Evolutionary conservation across 2,888 invertebrate genomes (phyloP), one percentile per base, ranked within the genome.

Genomic region (Trilocha varians): DNA sequence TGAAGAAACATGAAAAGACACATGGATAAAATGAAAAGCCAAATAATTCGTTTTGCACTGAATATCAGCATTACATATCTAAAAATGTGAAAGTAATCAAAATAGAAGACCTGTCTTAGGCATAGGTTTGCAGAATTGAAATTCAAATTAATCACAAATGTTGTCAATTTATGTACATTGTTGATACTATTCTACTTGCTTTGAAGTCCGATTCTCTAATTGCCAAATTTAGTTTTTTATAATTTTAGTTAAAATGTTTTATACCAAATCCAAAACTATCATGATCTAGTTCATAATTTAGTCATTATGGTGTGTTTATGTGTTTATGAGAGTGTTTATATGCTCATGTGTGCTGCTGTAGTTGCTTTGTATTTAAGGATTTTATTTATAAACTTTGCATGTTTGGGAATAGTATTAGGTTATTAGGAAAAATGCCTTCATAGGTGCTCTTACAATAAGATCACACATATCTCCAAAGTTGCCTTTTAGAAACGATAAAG

Each of bases 1-100:
- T 87, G 87, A 87, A 87, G 59, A 87, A 87, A 63, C 87, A 87
- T 75, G 87, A 87, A 59, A 87, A 87, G 68, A 87, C 87, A 55
- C 87, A 87, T 70, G 86, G 86, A 52, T 86, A 69, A 70, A 45
- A 47, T 34, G 38, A 50, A 47, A 46, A 57, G 57, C 49, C 50
- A 49, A 36, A 6, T 25, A 25, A 25, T 25, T 25, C 11, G 25
- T 25, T 6, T 25, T 9, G 2, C 25, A 25, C 8, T 25, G 25
- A 25, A 25, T 25, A 25, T 25, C 25, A 25, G 25, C 25, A 25
- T 4, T 25, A 11, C 25, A 25, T 25, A 25, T 25, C 25, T 2
- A 25, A 25, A 25, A 25, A 34, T 34, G 15, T 34, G 13, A 34
- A 34, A 34, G 14, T 6, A 9, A 25, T 25, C 25, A 36, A 43